Evolutionary conservation across 1,140 invertebrate genomes (phyloP).

Genomic region (Colletes latitarsis): DNA sequence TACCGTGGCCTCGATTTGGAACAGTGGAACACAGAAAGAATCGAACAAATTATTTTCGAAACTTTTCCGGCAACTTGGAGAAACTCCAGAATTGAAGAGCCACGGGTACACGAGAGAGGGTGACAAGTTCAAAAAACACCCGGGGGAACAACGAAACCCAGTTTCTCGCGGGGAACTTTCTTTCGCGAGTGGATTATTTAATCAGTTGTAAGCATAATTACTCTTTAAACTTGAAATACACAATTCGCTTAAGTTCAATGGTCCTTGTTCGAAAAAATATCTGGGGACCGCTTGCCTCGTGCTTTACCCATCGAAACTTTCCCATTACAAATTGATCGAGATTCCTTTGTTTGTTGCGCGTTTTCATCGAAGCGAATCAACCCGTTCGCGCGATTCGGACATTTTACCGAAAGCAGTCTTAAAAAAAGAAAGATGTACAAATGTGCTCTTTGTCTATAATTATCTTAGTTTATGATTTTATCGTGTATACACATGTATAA

Average conservation of each 20-base stretch:
- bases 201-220: constrained; percentile 47
- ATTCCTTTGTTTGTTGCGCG: not conserved
- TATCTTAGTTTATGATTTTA: no score
- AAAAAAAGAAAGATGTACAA: no score
- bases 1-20: not conserved
- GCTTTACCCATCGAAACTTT: not conserved
- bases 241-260: not conserved
- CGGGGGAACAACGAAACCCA: constrained; percentile 19
- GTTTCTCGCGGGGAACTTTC: constrained; percentile 44
- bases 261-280: not conserved
- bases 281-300: not conserved
- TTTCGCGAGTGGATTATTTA: constrained; percentile 56
- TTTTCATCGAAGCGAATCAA: no score
- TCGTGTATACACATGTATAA: no score
- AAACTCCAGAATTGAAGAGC: not conserved
- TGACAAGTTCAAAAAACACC: constrained; percentile 51
- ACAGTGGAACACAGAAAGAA: constrained; percentile 1
- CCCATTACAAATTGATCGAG: not conserved
- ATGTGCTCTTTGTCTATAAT: no score
- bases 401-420: no score
- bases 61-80: constrained; percentile 34
- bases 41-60: constrained; percentile 54
- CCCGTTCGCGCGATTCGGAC: no score
- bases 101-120: constrained; percentile 30
- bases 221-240: constrained; percentile 30